A percentile compares a stretch with the other conserved stretches of the same genome.
Evolutionary conservation across 2,113 vertebrate species (phyloP).

Genomic region (Leptosomus discolor): DNA sequence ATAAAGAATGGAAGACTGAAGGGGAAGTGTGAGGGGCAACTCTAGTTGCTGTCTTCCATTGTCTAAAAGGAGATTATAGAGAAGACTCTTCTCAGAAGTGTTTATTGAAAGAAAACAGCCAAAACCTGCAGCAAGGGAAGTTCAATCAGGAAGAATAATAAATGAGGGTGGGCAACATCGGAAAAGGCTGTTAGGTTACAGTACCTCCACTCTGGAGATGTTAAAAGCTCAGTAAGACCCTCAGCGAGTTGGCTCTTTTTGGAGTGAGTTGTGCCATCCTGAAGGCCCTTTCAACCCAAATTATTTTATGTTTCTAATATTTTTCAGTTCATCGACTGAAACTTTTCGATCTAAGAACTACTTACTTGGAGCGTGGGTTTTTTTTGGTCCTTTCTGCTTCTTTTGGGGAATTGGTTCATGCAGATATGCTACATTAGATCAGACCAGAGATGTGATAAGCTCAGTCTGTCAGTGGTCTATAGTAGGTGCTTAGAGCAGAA

Average conservation of each 20-base stretch:
- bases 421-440: not conserved
- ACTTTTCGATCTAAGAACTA: not conserved
- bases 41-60: not conserved
- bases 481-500: not conserved
- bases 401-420: not conserved
- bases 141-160: not conserved
- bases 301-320: not conserved
- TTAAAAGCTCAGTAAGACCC: not conserved
- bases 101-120: not conserved
- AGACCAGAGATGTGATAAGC: not conserved
- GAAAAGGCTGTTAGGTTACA: not conserved
- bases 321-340: not conserved
- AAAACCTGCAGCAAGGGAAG: not conserved
- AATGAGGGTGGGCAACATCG: fast-evolving
- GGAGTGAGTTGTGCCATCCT: not conserved
- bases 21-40: not conserved
- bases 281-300: not conserved
- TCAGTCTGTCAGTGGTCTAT: not conserved
- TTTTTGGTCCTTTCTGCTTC: not conserved
- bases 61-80: not conserved
- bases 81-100: not conserved
- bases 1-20: not conserved
- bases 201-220: not conserved
- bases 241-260: not conserved
- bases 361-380: not conserved